Percentiles rank a stretch among this genome's conserved stretches.
Evolutionary conservation across 2,888 invertebrate species (phyloP).

Genomic region (Drosophila incognita): DNA sequence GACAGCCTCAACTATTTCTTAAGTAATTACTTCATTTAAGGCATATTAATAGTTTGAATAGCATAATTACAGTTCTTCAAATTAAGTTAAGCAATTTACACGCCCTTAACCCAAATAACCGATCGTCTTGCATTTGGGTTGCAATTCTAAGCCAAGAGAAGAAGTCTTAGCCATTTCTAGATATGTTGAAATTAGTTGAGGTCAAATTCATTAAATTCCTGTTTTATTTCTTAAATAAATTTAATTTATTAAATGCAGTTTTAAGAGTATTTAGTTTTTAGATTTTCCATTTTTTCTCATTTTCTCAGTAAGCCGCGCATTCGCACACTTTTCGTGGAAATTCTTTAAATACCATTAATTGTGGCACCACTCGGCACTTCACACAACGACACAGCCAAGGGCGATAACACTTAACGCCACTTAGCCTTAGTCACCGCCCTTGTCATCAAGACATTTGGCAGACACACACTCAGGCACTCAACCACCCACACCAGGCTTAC

Average conservation of each 20-base stretch:
- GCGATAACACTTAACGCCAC: constrained; percentile 63
- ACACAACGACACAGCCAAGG: constrained; percentile 19
- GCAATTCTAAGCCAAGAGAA: neutral
- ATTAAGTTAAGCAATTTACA: neutral
- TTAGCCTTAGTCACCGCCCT: constrained; percentile 49
- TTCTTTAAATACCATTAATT: constrained; percentile 50
- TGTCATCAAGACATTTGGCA: constrained; percentile 64
- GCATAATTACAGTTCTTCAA: neutral
- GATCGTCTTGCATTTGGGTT: neutral
- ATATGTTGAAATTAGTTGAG: neutral
- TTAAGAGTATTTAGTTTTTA: neutral
- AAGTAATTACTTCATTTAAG: neutral
- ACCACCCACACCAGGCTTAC: neutral
- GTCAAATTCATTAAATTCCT: neutral
- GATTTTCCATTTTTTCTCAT: neutral
- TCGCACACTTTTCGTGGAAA: constrained; percentile 2
- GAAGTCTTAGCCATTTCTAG: accelerated
- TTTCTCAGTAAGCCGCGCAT: neutral
- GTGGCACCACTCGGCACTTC: neutral
- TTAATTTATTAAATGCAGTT: neutral
- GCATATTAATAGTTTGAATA: neutral
- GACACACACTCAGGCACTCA: constrained; percentile 9
- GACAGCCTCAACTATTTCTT: neutral
- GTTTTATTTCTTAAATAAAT: neutral
- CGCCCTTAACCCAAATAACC: neutral